A percentile compares a stretch with the other conserved stretches of the same genome.
Conservation (phyloP, 2,888 invertebrate species). For the Mesorhabditis spiculigera region DNA sequence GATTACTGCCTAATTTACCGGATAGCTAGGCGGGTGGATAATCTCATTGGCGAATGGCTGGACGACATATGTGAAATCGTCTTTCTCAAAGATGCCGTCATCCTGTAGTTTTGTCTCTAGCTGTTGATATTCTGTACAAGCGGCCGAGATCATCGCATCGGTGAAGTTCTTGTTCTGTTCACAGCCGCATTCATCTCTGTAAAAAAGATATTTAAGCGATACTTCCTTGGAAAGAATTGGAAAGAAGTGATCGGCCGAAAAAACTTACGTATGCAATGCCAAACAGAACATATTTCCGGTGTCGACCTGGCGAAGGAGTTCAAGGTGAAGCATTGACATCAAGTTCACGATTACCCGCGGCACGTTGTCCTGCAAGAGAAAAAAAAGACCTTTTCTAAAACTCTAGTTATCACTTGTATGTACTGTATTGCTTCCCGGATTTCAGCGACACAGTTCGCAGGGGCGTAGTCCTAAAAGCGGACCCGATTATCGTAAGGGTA, state of each 20-base stretch:
- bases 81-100: too few species aligned
- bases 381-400: too few species aligned
- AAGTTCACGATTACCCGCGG: conserved; percentile 39
- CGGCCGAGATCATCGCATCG: conserved; percentile 23
- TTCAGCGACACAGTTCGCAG: conserved; percentile 26
- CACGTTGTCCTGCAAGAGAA: conserved; percentile 29
- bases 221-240: background rate
- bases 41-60: too few species aligned
- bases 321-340: conserved; percentile 36
- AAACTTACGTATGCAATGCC: conserved; percentile 24
- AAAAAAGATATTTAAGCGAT: conserved; percentile 13
- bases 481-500: conserved; percentile 1
- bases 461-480: conserved; percentile 23
- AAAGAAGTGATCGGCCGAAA: background rate
- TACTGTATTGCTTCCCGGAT: conserved; percentile 34
- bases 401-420: too few species aligned
- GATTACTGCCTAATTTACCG: too few species aligned
- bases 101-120: too few species aligned
- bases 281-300: conserved; percentile 30
- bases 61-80: too few species aligned
- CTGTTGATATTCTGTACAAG: background rate
- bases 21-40: too few species aligned
- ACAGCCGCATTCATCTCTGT: conserved; percentile 39
- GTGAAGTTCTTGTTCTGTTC: conserved; percentile 34
- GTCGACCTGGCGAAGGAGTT: conserved; percentile 36